Conservation (phyloP, 2,113 vertebrate species). For the Galemys pyrenaicus region DNA sequence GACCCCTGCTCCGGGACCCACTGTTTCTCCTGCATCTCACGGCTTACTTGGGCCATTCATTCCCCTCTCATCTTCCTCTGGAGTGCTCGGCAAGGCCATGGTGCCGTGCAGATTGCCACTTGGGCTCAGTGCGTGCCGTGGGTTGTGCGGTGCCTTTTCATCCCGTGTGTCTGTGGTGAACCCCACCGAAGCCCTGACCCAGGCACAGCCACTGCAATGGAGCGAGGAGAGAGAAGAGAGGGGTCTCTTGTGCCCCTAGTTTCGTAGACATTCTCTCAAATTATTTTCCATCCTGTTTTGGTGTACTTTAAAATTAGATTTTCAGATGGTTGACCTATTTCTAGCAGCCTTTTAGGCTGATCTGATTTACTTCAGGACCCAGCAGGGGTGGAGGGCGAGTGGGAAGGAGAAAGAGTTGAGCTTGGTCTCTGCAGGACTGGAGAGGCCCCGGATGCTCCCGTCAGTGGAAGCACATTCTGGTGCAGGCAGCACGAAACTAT, state of each 20-base stretch:
- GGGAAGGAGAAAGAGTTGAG: background rate
- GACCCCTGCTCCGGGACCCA: background rate
- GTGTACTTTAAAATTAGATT: conserved; percentile 13
- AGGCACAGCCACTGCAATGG: background rate
- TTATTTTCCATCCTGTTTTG: background rate
- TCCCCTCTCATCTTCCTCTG: background rate
- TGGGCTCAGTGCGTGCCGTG: too few species aligned
- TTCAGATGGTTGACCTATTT: conserved; percentile 30
- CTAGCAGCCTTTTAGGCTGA: background rate
- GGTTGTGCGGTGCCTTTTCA: too few species aligned
- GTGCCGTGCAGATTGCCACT: background rate
- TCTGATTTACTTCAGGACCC: background rate
- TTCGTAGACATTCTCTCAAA: background rate
- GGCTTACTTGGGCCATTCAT: background rate
- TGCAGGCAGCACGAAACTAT: background rate
- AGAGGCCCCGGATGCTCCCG: background rate
- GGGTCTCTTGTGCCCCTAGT: background rate
- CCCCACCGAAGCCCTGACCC: background rate
- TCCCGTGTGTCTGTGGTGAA: background rate
- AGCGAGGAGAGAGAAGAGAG: background rate
- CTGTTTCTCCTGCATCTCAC: background rate
- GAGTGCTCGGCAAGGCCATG: background rate
- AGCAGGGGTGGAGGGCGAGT: background rate
- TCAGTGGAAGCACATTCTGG: too few species aligned
- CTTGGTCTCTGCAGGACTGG: background rate